These are phyloP conservation scores for Cathartes aura DNA, from an alignment of 2,113 vertebrate genomes.

Conservation along the genomic window DNA sequence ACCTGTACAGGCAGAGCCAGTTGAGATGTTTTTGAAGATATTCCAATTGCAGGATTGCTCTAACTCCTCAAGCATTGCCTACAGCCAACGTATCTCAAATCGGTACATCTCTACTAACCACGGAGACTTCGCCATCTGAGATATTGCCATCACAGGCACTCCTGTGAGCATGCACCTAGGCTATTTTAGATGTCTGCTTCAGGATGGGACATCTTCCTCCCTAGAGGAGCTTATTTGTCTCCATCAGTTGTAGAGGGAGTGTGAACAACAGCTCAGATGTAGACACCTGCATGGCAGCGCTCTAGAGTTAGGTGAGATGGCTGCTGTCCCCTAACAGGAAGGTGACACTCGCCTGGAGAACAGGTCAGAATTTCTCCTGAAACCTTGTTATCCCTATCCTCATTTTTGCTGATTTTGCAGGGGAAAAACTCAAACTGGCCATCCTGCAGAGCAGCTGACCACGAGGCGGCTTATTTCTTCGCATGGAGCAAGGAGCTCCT, in stretches of 20 bases:
- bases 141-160: background rate
- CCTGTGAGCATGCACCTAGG: background rate
- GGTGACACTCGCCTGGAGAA: background rate
- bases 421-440: background rate
- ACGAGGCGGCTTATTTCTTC: background rate
- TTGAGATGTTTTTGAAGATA: background rate
- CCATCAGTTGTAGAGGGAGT: background rate
- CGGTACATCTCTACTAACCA: too few species aligned
- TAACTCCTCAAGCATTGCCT: background rate
- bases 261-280: background rate
- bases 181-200: background rate
- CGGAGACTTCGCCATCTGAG: background rate
- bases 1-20: background rate
- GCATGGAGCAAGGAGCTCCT: background rate
- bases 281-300: background rate
- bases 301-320: background rate
- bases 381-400: background rate
- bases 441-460: background rate
- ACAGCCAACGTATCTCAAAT: background rate
- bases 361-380: background rate
- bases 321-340: background rate
- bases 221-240: background rate
- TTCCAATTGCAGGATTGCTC: background rate
- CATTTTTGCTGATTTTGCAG: background rate
- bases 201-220: background rate